Percentiles rank a stretch among this genome's conserved stretches.
Evolutionary conservation across 1,140 invertebrate species (phyloP).

Genomic region (Tenebrio molitor): DNA sequence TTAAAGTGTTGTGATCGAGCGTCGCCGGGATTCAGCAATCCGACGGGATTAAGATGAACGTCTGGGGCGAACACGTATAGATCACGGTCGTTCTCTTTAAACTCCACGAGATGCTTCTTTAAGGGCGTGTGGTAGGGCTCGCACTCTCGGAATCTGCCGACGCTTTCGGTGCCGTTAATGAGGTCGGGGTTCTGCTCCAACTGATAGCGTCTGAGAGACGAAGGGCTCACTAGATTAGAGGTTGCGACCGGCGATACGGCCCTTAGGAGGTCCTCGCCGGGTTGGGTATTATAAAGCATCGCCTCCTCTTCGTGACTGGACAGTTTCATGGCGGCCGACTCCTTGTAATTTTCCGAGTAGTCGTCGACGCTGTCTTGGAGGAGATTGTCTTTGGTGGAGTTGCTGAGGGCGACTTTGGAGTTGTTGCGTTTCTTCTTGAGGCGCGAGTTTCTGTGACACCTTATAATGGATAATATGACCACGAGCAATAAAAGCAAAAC

Average conservation of each 20-base stretch:
- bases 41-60: constrained; percentile 76
- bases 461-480: constrained; percentile 73
- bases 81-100: constrained; percentile 23
- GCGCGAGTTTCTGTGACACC: constrained; percentile 70
- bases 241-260: constrained; percentile 54
- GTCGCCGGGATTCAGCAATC: constrained; percentile 64
- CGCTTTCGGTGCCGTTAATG: constrained; percentile 80
- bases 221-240: constrained; percentile 57
- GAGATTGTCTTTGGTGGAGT: constrained; percentile 50
- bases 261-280: constrained; percentile 48
- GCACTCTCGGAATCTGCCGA: constrained; percentile 71
- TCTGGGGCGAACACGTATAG: constrained; percentile 64
- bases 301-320: constrained; percentile 43
- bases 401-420: constrained; percentile 46
- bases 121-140: constrained; percentile 4
- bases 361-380: constrained; percentile 49
- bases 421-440: constrained; percentile 51
- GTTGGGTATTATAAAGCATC: constrained; percentile 42
- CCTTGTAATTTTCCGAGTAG: constrained; percentile 45
- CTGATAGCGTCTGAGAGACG: constrained; percentile 69
- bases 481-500: constrained; percentile 73
- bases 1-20: constrained; percentile 18
- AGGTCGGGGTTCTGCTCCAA: constrained; percentile 81
- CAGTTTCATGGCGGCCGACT: constrained; percentile 15
- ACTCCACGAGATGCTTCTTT: constrained; percentile 12